Evolutionary conservation across 2,113 vertebrate species (phyloP), one percentile per base, ranked within the genome.

Genomic region (Centropristis striata): DNA sequence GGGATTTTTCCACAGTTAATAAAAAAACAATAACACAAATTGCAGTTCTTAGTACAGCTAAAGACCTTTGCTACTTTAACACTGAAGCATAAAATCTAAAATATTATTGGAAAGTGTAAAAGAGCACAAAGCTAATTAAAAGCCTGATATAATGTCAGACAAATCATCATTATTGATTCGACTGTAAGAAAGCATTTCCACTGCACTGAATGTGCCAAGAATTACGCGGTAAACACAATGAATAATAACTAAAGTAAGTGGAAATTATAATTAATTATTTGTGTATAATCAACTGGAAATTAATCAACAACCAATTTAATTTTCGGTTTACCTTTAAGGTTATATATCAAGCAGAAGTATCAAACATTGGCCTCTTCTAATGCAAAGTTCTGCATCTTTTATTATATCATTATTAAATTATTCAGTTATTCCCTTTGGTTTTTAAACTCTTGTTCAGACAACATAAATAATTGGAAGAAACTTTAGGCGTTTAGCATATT

Each of bases 71-170:
- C 8, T 41, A 7, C 32, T 63, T 76, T 20, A 0, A 65, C 59
- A 50, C 37, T 3, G 13, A 50, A 42, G 50, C 64, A 68, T 59
- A 68, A 58, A 59, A 57, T 41, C 3, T 12, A 2, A 47, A 20
- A 27, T 58, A n/a, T 37, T 49, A 71, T 54, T 20, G 49, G 7
- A 36, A 51, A 60, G 20, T 50, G 66, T 76, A 10, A 76, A 74
- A 59, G 58, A 66, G 58, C 84, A 82, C 20, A 8, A 46, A 53
- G 75, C 32, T 49, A 55, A 72, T 86, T 71, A 39, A 83, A 80
- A 71, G 20, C 44, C 42, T 50, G 81, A 71, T 66, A 68, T 57
- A 57, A 47, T 63, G 77, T 80, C 50, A 28, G 64, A 72, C 14
- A 1, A 50, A 50, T 54, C 11, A 21, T 53, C 27, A 75, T 61